phyloP scores from a whole-genome alignment of 2,888 invertebrate species.

The Phania funesta region DNA sequence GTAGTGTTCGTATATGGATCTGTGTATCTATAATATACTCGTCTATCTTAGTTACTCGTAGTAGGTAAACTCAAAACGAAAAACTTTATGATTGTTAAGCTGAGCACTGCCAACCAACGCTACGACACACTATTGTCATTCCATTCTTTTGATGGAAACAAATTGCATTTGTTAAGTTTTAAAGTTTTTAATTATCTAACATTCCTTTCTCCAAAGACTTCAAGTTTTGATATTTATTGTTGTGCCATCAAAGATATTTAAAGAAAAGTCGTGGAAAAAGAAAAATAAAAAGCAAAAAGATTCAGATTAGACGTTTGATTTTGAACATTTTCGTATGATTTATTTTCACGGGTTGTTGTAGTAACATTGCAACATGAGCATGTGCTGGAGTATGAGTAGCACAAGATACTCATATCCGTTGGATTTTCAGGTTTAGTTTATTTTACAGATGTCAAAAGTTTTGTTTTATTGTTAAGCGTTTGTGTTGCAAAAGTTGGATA shows the following conservation, averaged over 20 bases:
- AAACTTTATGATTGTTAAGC: conserved; percentile 50
- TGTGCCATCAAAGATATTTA: conserved; percentile 33
- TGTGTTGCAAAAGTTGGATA: conserved; percentile 17
- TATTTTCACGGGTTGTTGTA: conserved; percentile 23
- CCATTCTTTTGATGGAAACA: conserved; percentile 58
- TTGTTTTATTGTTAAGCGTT: conserved; percentile 10
- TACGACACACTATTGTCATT: conserved; percentile 30
- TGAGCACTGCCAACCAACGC: background rate
- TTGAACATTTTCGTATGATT: conserved; percentile 35
- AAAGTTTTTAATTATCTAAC: conserved; percentile 15
- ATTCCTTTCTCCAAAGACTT: conserved; percentile 2
- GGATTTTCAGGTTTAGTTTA: background rate
- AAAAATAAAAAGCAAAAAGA: conserved; percentile 8
- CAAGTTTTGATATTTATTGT: conserved; percentile 50
- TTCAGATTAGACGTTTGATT: conserved; percentile 48
- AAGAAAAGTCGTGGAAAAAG: background rate
- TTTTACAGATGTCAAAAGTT: conserved; percentile 28
- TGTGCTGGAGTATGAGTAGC: background rate
- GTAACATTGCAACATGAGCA: conserved; percentile 1
- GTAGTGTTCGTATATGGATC: background rate
- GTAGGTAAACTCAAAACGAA: conserved; percentile 14
- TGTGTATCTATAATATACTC: background rate
- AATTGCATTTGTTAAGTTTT: conserved; percentile 53
- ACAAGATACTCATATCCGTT: background rate
- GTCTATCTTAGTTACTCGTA: conserved; percentile 31